A percentile compares a stretch with the other conserved stretches of the same genome.
Evolutionary conservation across 2,113 vertebrate species (phyloP).

Genomic region (Lasiurus borealis): DNA sequence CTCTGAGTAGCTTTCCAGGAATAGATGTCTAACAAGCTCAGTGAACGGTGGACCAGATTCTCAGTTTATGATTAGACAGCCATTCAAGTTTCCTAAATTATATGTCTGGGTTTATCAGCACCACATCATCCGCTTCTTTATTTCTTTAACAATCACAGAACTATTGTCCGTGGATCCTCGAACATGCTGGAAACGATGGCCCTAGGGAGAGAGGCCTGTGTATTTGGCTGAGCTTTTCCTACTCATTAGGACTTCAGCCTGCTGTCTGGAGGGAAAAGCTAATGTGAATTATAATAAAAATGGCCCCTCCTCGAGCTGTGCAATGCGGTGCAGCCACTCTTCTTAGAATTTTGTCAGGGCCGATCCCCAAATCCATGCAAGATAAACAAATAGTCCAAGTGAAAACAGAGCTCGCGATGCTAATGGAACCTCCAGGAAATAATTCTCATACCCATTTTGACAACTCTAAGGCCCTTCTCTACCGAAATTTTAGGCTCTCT

Average conservation of each 20-base stretch:
- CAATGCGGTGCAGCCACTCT: not conserved
- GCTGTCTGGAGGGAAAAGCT: not conserved
- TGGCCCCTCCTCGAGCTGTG: not conserved
- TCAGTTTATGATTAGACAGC: not conserved
- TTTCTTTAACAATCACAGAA: conserved; percentile 12
- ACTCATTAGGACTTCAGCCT: not conserved
- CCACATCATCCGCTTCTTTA: not conserved
- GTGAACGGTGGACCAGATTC: not conserved
- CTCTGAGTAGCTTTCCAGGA: not conserved
- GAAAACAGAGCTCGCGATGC: not conserved
- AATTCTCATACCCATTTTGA: not conserved
- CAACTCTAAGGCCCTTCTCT: not conserved
- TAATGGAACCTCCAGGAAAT: not conserved
- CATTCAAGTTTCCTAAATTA: not conserved
- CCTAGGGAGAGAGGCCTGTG: not conserved
- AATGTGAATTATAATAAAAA: not conserved
- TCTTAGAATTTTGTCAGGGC: not conserved
- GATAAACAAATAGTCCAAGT: not conserved
- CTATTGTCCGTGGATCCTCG: not conserved
- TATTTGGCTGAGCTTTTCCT: not conserved
- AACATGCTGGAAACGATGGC: not conserved
- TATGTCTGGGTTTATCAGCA: not conserved
- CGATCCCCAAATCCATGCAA: not conserved
- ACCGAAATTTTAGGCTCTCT: not conserved
- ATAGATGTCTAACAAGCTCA: not conserved